Base-by-base conservation (phyloP, 2,888 invertebrate species). In the Drosophila paranaensis region DNA sequence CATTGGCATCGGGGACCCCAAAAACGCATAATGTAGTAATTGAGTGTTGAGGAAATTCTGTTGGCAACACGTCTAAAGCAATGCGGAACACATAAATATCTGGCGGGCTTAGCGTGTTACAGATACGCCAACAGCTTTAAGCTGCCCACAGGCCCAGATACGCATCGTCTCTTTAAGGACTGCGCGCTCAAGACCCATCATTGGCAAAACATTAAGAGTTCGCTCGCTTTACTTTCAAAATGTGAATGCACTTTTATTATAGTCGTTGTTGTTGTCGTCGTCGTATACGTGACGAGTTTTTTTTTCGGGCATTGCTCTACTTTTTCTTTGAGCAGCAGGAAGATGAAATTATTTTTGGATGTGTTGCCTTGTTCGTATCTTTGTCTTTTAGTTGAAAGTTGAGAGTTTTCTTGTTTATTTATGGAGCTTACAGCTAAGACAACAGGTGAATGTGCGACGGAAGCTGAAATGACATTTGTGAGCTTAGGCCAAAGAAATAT, bases 231-330 rank as follows among this genome's bases (percentile, higher is more conserved):
- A 84, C 82, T 82, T 82, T 84, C 82, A 71, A 82, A 82, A 88
- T 87, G 89, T 83, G 89, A 86, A 84, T 84, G 83, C 89, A 84
- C 87, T 78, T 69, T 80, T 80, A 66, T 71, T 71, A 54, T 53
- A 37, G 58, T 51, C 58, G 50, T 54, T 55, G 50, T 54, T 65
- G 55, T 55, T 81, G 67, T 71, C 68, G 43, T 40, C 51, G 50
- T 53, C 54, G 63, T 46, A 66, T 73, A 78, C 78, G 78, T 78
- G 78, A 80, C 74, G 58, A 51, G 69, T 67, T 71, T 84, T 77
- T 69, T 79, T 73, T 68, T 63, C 69, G 81, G 61, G 37, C 77
- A 64, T 70, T 80, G 73, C 83, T 71, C 70, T 71, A 68, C 79
- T 66, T 77, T 79, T 73, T 74, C 68, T 73, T 43, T 50, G 46